Conservation (phyloP, 2,888 invertebrate genomes). For the Trilocha varians region DNA sequence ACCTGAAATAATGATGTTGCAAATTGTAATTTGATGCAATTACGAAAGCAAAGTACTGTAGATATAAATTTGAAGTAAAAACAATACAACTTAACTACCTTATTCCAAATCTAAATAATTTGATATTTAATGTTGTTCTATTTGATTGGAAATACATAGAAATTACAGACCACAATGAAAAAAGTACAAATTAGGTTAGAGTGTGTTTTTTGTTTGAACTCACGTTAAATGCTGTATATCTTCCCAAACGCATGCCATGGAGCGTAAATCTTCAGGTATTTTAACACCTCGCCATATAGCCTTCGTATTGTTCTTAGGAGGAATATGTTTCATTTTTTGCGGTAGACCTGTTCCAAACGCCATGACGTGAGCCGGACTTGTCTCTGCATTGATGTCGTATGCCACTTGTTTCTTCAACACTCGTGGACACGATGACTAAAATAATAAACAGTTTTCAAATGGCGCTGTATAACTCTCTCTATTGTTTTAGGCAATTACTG, state of each 20-base stretch:
- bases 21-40: too few species aligned
- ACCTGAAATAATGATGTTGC: constrained; percentile 27
- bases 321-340: constrained; percentile 57
- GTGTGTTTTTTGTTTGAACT: constrained; percentile 14
- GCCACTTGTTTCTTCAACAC: constrained; percentile 64
- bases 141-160: too few species aligned
- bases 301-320: constrained; percentile 67
- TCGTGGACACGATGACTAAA: constrained; percentile 56
- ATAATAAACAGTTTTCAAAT: not conserved
- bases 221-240: constrained; percentile 75
- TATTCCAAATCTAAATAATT: too few species aligned
- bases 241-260: constrained; percentile 76
- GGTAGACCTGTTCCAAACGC: constrained; percentile 73
- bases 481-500: too few species aligned
- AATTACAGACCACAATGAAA: too few species aligned
- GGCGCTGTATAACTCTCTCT: too few species aligned
- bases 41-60: too few species aligned
- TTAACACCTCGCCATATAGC: constrained; percentile 70
- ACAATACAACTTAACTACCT: not conserved
- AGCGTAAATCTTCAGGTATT: constrained; percentile 71
- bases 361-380: constrained; percentile 47
- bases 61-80: not conserved
- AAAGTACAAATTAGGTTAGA: not conserved
- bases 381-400: constrained; percentile 64
- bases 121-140: too few species aligned